A percentile compares a stretch with the other conserved stretches of the same genome.
phyloP scores from a whole-genome alignment of 2,113 vertebrate genomes.

The Pomatostomus ruficeps region DNA sequence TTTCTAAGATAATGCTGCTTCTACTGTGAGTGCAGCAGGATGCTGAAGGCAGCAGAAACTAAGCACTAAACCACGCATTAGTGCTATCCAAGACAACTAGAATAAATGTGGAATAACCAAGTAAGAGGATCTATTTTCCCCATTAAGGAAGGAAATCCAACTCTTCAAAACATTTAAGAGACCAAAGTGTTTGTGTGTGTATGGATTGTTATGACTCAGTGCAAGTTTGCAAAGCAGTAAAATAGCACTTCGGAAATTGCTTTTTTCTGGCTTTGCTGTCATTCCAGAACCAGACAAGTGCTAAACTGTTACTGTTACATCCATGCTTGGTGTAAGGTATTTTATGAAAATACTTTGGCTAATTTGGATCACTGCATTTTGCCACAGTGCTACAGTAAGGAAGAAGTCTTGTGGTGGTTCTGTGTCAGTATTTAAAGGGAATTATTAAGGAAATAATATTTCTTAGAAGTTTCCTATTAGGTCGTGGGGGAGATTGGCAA shows the following conservation, averaged over 20 bases:
- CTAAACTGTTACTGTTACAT: neutral
- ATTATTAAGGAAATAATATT: neutral
- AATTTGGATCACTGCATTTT: neutral
- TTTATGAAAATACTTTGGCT: neutral
- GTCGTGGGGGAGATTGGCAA: neutral
- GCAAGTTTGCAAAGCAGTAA: neutral
- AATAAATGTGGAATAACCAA: neutral
- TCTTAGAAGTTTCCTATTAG: neutral
- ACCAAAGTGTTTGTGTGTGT: neutral
- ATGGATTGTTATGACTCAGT: neutral
- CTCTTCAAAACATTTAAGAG: neutral
- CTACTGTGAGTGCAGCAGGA: neutral
- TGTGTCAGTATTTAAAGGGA: neutral
- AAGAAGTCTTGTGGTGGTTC: neutral
- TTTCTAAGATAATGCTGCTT: neutral
- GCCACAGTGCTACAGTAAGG: neutral
- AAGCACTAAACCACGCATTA: neutral
- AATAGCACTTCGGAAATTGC: neutral
- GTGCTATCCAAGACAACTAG: neutral
- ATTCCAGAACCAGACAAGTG: neutral
- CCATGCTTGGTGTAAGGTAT: neutral
- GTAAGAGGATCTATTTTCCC: neutral
- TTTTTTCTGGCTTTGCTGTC: neutral
- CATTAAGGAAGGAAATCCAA: neutral
- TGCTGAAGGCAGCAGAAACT: neutral